phyloP scores from a whole-genome alignment of 2,797 vertebrate genomes.

The Microhierax caerulescens region DNA sequence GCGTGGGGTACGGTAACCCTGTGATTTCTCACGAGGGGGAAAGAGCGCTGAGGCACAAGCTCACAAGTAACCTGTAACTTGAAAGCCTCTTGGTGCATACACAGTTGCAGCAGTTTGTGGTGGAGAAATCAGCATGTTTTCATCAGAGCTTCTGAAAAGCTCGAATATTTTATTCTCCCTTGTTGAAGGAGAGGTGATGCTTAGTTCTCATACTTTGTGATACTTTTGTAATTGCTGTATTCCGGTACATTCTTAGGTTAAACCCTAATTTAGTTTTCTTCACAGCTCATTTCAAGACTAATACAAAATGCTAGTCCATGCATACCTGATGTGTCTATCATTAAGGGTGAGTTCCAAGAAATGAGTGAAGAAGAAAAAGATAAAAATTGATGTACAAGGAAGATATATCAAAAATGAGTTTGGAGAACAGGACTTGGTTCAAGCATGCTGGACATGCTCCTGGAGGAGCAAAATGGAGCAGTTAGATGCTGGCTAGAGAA shows the following conservation, averaged over 20 bases:
- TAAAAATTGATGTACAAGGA: too few species aligned
- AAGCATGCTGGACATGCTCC: accelerated
- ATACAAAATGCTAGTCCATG: not conserved
- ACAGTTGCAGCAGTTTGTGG: not conserved
- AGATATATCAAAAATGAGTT: not conserved
- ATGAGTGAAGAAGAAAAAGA: not conserved
- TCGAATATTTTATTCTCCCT: not conserved
- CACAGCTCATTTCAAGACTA: not conserved
- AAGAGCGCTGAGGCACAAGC: not conserved
- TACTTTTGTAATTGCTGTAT: not conserved
- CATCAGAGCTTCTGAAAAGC: not conserved
- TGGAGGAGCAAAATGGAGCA: not conserved
- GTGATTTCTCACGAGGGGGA: not conserved
- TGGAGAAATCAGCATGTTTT: not conserved
- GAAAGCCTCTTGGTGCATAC: not conserved
- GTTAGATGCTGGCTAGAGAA: not conserved
- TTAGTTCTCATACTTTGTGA: not conserved
- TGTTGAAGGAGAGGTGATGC: not conserved
- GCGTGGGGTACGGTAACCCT: not conserved
- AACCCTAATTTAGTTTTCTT: not conserved
- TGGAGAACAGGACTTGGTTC: not conserved
- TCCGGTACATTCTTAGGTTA: not conserved
- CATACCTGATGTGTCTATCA: not conserved
- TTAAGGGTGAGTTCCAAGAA: not conserved
- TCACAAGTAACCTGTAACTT: not conserved